These are phyloP conservation scores for Lysiphlebus fabarum DNA, from an alignment of 1,140 invertebrate genomes.

Conservation along the genomic window DNA sequence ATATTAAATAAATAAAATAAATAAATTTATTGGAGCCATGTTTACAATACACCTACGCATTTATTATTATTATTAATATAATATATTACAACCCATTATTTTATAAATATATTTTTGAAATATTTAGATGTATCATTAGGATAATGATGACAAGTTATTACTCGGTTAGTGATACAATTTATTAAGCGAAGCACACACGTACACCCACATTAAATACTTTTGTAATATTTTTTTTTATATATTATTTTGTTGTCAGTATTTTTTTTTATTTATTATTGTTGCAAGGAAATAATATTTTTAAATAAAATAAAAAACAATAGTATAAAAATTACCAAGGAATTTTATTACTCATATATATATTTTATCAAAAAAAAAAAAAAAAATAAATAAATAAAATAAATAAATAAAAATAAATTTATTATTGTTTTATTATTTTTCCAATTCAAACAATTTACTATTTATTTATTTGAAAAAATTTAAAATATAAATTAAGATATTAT, in stretches of 20 bases:
- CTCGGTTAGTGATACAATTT: conserved; percentile 31
- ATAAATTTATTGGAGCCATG: not conserved
- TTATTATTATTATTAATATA: conserved; percentile 7
- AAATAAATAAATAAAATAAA: no score
- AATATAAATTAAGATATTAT: conserved; percentile 42
- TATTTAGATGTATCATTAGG: conserved; percentile 26
- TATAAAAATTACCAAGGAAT: no score
- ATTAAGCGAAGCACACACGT: conserved; percentile 36
- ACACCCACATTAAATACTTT: conserved; percentile 24
- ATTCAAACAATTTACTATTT: no score
- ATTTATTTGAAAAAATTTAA: conserved; percentile 7
- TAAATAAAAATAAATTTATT: not conserved
- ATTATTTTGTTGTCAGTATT: conserved; percentile 20
- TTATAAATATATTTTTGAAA: not conserved
- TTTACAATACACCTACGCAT: conserved; percentile 11
- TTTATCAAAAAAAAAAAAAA: not conserved
- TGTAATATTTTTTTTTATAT: conserved; percentile 23
- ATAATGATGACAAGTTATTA: conserved; percentile 27
- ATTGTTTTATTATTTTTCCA: not conserved
- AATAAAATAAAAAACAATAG: no score
- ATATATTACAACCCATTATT: not conserved
- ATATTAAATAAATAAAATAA: conserved; percentile 7
- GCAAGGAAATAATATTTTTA: conserved; percentile 6
- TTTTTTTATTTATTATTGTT: conserved; percentile 17
- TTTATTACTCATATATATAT: no score